Percentiles rank a stretch among this genome's conserved stretches.
These are phyloP conservation scores for Pseudocheirus occidentalis DNA, from an alignment of 2,797 vertebrate genomes.

Conservation along the genomic window DNA sequence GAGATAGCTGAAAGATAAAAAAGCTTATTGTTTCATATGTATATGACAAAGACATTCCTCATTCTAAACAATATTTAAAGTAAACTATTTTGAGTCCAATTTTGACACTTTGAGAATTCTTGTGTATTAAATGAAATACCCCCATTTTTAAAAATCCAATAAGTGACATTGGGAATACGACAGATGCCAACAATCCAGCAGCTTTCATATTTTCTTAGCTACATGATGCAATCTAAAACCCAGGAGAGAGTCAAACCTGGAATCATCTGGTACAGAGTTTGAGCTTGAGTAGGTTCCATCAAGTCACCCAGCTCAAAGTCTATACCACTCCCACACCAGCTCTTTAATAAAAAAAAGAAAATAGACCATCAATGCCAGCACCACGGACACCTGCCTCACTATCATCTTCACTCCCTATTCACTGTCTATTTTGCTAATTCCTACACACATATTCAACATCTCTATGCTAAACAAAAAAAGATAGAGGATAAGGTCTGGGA, in stretches of 20 bases:
- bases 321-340: too few species aligned
- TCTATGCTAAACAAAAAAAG: too few species aligned
- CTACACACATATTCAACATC: neutral
- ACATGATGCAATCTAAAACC: neutral
- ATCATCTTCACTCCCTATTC: neutral
- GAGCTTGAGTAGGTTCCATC: neutral
- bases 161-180: neutral
- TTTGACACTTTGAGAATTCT: constrained; percentile 50
- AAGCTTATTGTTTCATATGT: constrained; percentile 32
- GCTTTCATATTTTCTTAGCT: neutral
- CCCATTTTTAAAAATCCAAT: neutral
- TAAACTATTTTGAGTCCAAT: constrained; percentile 35
- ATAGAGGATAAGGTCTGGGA: too few species aligned
- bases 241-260: neutral
- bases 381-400: neutral
- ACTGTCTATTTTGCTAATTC: neutral
- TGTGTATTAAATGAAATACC: constrained; percentile 24
- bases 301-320: neutral
- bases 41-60: constrained; percentile 14
- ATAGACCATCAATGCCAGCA: too few species aligned
- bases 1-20: constrained; percentile 54
- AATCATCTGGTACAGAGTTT: neutral
- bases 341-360: too few species aligned
- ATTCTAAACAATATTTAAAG: constrained; percentile 54
- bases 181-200: neutral